Evolutionary conservation across 2,888 invertebrate genomes (phyloP), one percentile per base, ranked within the genome.

Genomic region (Hypomecis punctinalis): DNA sequence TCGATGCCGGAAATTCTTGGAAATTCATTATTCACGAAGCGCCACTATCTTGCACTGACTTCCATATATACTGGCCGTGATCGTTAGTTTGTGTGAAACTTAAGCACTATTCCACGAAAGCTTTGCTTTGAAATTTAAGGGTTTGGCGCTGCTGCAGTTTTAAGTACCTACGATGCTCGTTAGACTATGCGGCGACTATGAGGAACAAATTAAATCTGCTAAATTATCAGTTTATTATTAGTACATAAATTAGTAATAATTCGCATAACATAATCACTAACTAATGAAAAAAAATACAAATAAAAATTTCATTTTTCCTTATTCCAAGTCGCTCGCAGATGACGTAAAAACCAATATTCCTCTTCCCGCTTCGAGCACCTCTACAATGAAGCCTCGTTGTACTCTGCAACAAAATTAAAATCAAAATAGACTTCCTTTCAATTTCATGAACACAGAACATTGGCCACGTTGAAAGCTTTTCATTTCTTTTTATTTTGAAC

Each of bases 361-460:
- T 45, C 61, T 36, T 39, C 43, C 36, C 65, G 72, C 76, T 80
- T 71, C 75, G 73, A 76, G 71, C 69, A 57, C 65, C 55, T 73
- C 60, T 71, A 74, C 71, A 75, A 54, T 49, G 69, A 76, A 66
- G 64, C 71, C 70, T 73, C 74, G 76, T 79, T 80, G 79, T 79
- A 68, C 74, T 76, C 67, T 64, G 69, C 75, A 77, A 82, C 77
- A 73, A 78, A 81, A 82, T 83, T 81, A 82, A 84, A 83, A 79
- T 77, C 76, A 73, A 76, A 71, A 74, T 76, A 51, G 46, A 43
- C 55, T 63, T 58, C 54, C 51, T 53, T 49, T 55, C 55, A 57
- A 54, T 51, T 51, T 54, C 40, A 47, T 46, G 57, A 65, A 58
- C n/a, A 47, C 7, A 56, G 55, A 47, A 54, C 33, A 61, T 55